Evolutionary conservation across 2,888 invertebrate genomes (phyloP), one percentile per base, ranked within the genome.

Genomic region (Lepidochitona cinerea): DNA sequence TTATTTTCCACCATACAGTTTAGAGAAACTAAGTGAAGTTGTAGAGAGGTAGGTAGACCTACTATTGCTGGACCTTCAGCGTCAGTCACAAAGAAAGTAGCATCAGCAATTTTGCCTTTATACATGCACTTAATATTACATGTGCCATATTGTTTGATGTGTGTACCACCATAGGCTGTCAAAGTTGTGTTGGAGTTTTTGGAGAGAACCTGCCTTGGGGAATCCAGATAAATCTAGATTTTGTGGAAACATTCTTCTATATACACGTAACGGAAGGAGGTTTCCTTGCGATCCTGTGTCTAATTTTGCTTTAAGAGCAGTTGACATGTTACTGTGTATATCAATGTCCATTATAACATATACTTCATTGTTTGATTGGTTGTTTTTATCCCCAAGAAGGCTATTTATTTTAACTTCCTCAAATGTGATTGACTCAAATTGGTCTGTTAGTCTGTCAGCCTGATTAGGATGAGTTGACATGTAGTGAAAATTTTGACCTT

Each of bases 241-340:
- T 23, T 59, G 14, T 29, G 70, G 70, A 53, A n/a, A 70, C 37
- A 53, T 32, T 23, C 36, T 4, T 12, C 59, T 14, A 33, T 33
- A 70, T 14, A 54, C 59, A 7, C 54, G 12, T 3, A 59, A 18
- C 3, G 54, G 70, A 12, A 70, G 59, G 12, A 35, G 54, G 35
- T 59, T 70, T n/a, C 35, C 59, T 70, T 70, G 70, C 18, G 70
- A 54, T n/a, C 70, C 70, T 14, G 59, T 54, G 59, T 70, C 70
- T 23, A 54, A 18, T 32, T 70, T 70, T 12, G 36, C 65, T 32
- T 54, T 54, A 12, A 4, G 59, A 14, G 59, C 23, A 29, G 59
- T 26, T 29, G 23, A 29, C 23, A 23, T 1, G 23, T 59, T 59
- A 26, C 9, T 12, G 14, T 3, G 1, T 14, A 59, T 59, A 26